Conservation (phyloP, 2,888 invertebrate genomes). For the Meta bourneti region DNA sequence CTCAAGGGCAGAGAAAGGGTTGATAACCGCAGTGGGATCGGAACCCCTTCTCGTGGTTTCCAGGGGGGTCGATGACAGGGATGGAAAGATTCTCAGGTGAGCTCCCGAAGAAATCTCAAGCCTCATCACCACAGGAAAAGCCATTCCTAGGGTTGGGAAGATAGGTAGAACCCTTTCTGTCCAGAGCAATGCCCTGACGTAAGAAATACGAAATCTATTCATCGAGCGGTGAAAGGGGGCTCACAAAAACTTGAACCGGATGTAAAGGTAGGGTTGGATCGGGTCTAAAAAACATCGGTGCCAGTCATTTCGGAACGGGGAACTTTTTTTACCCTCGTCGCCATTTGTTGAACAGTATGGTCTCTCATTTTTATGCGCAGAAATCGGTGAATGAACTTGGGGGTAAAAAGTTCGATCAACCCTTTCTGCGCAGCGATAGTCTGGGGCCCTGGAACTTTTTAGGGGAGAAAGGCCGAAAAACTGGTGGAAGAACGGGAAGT, state of each 20-base stretch:
- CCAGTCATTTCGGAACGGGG: slow-evolving; percentile 10
- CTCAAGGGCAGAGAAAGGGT: slow-evolving; percentile 71
- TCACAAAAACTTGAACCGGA: slow-evolving; percentile 56
- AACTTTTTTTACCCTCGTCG: slow-evolving; percentile 19
- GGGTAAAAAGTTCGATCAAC: slow-evolving; percentile 63
- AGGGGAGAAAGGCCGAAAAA: slow-evolving; percentile 28
- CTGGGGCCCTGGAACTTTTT: slow-evolving; percentile 7
- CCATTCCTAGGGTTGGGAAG: slow-evolving; percentile 37
- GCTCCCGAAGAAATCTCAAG: slow-evolving; percentile 39
- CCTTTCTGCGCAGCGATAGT: slow-evolving; percentile 10
- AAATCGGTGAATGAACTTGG: slow-evolving; percentile 59
- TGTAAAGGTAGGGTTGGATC: slow-evolving; percentile 56
- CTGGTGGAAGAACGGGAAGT: slow-evolving; percentile 40
- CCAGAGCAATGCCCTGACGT: slow-evolving; percentile 60
- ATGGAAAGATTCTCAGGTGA: slow-evolving; percentile 63
- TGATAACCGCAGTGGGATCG: slow-evolving; percentile 56
- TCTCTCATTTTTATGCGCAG: slow-evolving; percentile 52
- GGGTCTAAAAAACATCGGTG: slow-evolving; percentile 17
- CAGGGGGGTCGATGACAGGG: slow-evolving; percentile 57
- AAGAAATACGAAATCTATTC: slow-evolving; percentile 58
- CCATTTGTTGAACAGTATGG: slow-evolving; percentile 55
- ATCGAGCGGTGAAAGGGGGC: slow-evolving; percentile 23
- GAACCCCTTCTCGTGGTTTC: slow-evolving; percentile 16
- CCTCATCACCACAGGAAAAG: slow-evolving; percentile 11
- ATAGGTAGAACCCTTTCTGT: slow-evolving; percentile 40